These are phyloP conservation scores for Morus bassanus DNA, from an alignment of 2,797 vertebrate species.

Conservation along the genomic window DNA sequence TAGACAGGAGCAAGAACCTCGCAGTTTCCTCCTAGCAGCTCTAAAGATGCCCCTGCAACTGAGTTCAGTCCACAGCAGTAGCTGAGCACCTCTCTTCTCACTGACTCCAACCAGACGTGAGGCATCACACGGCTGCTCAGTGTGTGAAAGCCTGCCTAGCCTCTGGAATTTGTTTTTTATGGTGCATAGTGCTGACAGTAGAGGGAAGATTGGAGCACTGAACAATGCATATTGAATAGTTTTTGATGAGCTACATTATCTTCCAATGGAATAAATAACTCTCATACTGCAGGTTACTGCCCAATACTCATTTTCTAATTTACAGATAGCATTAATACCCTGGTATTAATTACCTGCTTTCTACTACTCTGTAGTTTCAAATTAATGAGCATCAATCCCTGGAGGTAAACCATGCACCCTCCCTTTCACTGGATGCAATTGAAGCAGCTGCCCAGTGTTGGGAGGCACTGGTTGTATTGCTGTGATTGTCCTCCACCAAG, in stretches of 20 bases:
- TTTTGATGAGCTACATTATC: background rate
- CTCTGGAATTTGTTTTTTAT: background rate
- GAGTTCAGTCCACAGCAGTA: background rate
- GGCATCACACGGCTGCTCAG: background rate
- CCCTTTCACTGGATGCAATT: background rate
- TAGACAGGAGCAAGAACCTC: background rate
- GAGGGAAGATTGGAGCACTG: background rate
- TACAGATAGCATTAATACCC: background rate
- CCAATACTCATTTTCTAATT: background rate
- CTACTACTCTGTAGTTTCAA: background rate
- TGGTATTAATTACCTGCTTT: background rate
- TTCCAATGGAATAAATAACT: background rate
- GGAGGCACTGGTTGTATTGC: background rate
- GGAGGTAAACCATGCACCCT: background rate
- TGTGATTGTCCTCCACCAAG: background rate
- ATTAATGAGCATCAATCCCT: background rate
- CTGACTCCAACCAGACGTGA: background rate
- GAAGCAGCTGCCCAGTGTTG: background rate
- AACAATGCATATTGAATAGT: background rate
- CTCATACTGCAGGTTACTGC: background rate
- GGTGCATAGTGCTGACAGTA: background rate
- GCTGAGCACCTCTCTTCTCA: background rate
- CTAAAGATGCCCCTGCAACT: background rate
- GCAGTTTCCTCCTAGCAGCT: background rate
- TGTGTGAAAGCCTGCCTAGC: accelerated